phyloP scores from a whole-genome alignment of 1,140 invertebrate species.

The Panagrolaimus sp. region DNA sequence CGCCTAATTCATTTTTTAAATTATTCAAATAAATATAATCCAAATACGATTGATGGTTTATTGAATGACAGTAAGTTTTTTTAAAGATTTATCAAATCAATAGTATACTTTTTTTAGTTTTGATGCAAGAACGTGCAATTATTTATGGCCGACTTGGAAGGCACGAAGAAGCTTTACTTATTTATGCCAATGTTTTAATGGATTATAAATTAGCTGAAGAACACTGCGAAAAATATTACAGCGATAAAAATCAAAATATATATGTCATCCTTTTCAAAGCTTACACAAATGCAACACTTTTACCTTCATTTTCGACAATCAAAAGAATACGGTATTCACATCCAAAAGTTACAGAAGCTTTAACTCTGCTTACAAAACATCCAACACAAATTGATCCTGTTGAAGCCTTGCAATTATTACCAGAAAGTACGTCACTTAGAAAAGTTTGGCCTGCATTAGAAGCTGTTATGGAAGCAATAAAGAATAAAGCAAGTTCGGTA shows the following conservation, averaged over 20 bases:
- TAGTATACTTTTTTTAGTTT: constrained; percentile 36
- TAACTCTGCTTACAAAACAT: constrained; percentile 36
- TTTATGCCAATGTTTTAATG: constrained; percentile 77
- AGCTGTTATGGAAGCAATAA: constrained; percentile 31
- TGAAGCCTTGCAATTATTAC: constrained; percentile 32
- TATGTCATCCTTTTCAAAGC: constrained; percentile 39
- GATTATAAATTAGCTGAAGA: constrained; percentile 72
- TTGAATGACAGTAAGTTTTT: constrained; percentile 25
- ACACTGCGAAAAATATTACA: constrained; percentile 29
- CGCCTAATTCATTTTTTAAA: constrained; percentile 79
- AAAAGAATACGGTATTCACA: constrained; percentile 7
- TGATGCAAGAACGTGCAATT: constrained; percentile 86
- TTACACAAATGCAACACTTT: constrained; percentile 25
- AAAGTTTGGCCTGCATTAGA: constrained; percentile 33
- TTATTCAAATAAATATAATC: constrained; percentile 74
- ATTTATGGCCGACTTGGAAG: constrained; percentile 77
- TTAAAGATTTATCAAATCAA: neutral
- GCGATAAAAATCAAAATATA: constrained; percentile 15
- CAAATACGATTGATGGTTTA: constrained; percentile 69
- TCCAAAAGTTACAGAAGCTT: constrained; percentile 35
- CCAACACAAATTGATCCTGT: constrained; percentile 32
- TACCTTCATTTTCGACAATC: constrained; percentile 7
- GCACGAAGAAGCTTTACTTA: constrained; percentile 81
- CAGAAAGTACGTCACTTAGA: constrained; percentile 23
- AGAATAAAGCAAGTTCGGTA: constrained; percentile 26